A percentile compares a stretch with the other conserved stretches of the same genome.
Evolutionary conservation across 2,888 invertebrate genomes (phyloP).

Genomic region (Drosophila kambysellisi): DNA sequence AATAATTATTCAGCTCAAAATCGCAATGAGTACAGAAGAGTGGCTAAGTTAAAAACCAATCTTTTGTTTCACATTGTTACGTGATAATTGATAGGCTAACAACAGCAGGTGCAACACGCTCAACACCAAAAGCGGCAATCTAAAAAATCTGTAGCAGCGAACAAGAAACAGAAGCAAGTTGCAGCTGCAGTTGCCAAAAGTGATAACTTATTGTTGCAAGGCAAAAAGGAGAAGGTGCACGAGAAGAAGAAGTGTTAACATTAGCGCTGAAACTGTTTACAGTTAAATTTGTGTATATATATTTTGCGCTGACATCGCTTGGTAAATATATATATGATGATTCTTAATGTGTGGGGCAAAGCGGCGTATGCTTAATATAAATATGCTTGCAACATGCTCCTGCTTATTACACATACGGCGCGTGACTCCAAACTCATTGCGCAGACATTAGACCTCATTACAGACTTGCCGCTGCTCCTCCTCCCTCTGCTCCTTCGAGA

Average conservation of each 20-base stretch:
- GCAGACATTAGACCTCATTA: slow-evolving; percentile 65
- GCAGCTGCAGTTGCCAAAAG: slow-evolving; percentile 16
- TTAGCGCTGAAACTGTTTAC: slow-evolving; percentile 42
- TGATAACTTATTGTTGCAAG: slow-evolving; percentile 9
- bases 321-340: background rate
- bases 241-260: slow-evolving; percentile 34
- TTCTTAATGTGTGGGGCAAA: slow-evolving; percentile 4
- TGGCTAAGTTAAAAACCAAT: background rate
- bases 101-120: slow-evolving; percentile 22
- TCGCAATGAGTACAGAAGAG: background rate
- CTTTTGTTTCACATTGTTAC: slow-evolving; percentile 24
- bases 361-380: slow-evolving; percentile 27
- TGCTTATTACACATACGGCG: slow-evolving; percentile 43
- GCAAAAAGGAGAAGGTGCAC: background rate
- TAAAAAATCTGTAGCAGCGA: slow-evolving; percentile 15
- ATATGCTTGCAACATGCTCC: slow-evolving; percentile 20
- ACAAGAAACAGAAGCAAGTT: slow-evolving; percentile 11
- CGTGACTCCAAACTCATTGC: slow-evolving; percentile 36
- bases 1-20: background rate
- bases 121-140: slow-evolving; percentile 7
- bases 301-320: slow-evolving; percentile 18
- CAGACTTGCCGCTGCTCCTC: slow-evolving; percentile 39
- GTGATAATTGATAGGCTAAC: slow-evolving; percentile 36
- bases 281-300: slow-evolving; percentile 37
- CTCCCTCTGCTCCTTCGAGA: slow-evolving; percentile 27